Evolutionary conservation across 2,888 invertebrate species (phyloP).

Genomic region (Drosophila monieri): DNA sequence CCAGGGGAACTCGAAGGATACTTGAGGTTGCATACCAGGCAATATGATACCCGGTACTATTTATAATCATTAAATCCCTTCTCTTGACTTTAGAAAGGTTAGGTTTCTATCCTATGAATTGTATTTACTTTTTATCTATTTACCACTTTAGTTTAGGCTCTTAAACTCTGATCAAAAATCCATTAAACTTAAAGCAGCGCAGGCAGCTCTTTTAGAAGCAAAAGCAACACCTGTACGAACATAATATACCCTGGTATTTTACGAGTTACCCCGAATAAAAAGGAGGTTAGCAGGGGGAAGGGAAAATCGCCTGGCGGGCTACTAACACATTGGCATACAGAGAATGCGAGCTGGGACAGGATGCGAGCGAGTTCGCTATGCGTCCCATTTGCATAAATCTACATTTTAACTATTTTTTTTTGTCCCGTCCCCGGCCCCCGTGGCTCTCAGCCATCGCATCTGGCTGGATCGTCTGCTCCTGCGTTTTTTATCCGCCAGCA

Average conservation of each 20-base stretch:
- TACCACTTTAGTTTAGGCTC: background rate
- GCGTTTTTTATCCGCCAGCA: constrained; percentile 23
- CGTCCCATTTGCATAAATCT: constrained; percentile 73
- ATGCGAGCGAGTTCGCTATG: constrained; percentile 47
- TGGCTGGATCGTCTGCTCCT: constrained; percentile 11
- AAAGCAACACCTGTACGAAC: background rate
- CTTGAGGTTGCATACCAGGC: background rate
- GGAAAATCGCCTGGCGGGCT: constrained; percentile 40
- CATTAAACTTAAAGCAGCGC: background rate
- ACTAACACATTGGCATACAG: constrained; percentile 51
- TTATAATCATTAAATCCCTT: background rate
- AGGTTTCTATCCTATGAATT: too few species aligned
- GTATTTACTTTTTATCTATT: too few species aligned
- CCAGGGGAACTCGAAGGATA: constrained; percentile 20
- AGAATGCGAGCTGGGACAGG: constrained; percentile 47
- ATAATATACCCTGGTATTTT: background rate
- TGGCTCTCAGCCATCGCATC: constrained; percentile 2
- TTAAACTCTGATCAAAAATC: background rate
- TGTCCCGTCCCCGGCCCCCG: background rate
- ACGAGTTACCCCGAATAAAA: background rate
- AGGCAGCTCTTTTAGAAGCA: background rate
- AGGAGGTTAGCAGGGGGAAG: background rate
- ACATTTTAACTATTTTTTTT: constrained; percentile 67
- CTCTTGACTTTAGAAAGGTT: too few species aligned
- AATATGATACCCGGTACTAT: constrained; percentile 3